These are phyloP conservation scores for Grammomys surdaster DNA, from an alignment of 2,113 vertebrate species.

Conservation along the genomic window DNA sequence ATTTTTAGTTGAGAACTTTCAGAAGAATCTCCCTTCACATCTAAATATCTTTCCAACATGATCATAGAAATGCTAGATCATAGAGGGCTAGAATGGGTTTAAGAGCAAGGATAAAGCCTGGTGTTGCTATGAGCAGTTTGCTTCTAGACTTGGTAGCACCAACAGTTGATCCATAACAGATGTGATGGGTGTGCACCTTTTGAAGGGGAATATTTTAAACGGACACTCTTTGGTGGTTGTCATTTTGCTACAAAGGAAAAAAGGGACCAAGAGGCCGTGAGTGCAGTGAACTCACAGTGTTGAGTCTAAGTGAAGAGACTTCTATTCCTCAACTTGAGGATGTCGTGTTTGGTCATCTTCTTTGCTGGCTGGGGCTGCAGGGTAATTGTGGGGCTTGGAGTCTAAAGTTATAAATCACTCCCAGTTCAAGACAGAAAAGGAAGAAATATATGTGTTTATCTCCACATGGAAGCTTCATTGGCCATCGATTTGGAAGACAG, in stretches of 20 bases:
- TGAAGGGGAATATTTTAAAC: constrained; percentile 15
- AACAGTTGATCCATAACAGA: not conserved
- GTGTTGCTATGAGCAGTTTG: not conserved
- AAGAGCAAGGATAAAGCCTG: not conserved
- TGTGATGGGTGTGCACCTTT: not conserved
- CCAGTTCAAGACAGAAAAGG: constrained; percentile 34
- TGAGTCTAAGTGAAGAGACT: not conserved
- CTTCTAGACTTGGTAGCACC: not conserved
- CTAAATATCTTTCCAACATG: constrained; percentile 40
- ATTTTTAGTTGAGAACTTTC: constrained; percentile 26
- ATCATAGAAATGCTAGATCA: not conserved
- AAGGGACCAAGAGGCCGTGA: not conserved
- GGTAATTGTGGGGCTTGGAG: not conserved
- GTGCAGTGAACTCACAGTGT: not conserved
- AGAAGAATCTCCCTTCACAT: constrained; percentile 24
- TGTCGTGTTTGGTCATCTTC: not conserved
- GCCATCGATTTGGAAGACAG: not conserved
- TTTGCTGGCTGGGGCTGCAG: not conserved
- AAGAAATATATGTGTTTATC: not conserved
- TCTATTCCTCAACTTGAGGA: not conserved
- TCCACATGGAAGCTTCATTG: not conserved
- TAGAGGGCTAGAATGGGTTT: not conserved
- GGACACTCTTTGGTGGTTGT: not conserved
- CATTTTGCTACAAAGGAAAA: constrained; percentile 23
- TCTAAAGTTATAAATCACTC: not conserved